Percentiles rank a stretch among this genome's conserved stretches.
Evolutionary conservation across 2,888 invertebrate species (phyloP).

Genomic region (Smittia aterrima): DNA sequence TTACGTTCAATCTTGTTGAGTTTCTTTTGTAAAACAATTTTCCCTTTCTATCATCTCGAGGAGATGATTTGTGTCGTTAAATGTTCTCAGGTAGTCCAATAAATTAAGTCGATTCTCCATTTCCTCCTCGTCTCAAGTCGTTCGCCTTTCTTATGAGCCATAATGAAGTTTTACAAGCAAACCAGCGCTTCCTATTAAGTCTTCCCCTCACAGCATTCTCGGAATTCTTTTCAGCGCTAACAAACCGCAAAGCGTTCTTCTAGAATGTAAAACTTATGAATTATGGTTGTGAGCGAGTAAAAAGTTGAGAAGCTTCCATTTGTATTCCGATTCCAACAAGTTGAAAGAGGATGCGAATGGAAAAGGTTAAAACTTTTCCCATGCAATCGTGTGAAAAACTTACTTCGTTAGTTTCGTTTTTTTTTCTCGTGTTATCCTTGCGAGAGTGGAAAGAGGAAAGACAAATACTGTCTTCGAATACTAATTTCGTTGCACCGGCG

Average conservation of each 20-base stretch:
- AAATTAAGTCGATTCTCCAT: not conserved
- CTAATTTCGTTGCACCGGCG: not conserved
- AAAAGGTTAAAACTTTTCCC: not conserved
- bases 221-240: too few species aligned
- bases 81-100: not conserved
- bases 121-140: not conserved
- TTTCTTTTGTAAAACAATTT: conserved; percentile 29
- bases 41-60: not conserved
- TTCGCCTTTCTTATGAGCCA: not conserved
- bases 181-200: not conserved
- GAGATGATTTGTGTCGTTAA: conserved; percentile 14
- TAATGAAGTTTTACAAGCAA: conserved; percentile 2
- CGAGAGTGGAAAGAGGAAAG: not conserved
- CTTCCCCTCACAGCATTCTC: too few species aligned
- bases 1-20: conserved; percentile 8
- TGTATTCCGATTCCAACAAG: conserved; percentile 18
- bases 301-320: not conserved
- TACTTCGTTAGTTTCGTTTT: not conserved
- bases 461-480: conserved; percentile 13
- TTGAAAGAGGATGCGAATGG: not conserved
- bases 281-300: not conserved
- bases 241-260: too few species aligned
- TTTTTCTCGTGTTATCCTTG: not conserved
- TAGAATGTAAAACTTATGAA: conserved; percentile 4
- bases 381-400: not conserved